These are phyloP conservation scores for Vanacampus margaritifer DNA, from an alignment of 2,113 vertebrate genomes.

Conservation along the genomic window DNA sequence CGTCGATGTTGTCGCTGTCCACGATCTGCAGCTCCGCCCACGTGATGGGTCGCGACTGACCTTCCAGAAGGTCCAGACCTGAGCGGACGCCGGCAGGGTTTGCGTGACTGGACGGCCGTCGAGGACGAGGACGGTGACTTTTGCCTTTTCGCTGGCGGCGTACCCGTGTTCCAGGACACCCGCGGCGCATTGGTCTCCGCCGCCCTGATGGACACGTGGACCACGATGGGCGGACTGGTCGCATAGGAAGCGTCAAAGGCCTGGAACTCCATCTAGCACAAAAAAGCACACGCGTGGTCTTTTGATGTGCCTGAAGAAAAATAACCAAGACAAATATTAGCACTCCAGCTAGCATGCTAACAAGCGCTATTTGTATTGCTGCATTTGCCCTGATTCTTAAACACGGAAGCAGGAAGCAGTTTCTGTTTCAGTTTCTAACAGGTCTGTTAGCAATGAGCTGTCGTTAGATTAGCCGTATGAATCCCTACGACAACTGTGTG, in stretches of 20 bases:
- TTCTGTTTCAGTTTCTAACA: no score
- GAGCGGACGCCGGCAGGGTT: neutral
- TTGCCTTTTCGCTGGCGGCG: no score
- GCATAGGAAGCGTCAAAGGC: constrained; percentile 69
- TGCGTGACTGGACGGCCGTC: neutral
- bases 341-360: no score
- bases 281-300: neutral
- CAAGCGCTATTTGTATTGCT: no score
- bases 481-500: no score
- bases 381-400: no score
- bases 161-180: constrained; percentile 74
- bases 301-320: no score
- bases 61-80: constrained; percentile 73
- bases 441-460: no score
- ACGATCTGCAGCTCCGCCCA: constrained; percentile 72
- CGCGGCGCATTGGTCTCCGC: constrained; percentile 68
- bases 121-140: neutral
- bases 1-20: constrained; percentile 64
- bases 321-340: no score
- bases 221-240: constrained; percentile 60
- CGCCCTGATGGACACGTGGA: constrained; percentile 73
- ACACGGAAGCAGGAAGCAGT: no score
- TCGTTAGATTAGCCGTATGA: no score
- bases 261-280: constrained; percentile 75
- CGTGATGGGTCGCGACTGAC: constrained; percentile 57